Evolutionary conservation across 1,140 invertebrate genomes (phyloP).

Genomic region (Kradibia gibbosae): DNA sequence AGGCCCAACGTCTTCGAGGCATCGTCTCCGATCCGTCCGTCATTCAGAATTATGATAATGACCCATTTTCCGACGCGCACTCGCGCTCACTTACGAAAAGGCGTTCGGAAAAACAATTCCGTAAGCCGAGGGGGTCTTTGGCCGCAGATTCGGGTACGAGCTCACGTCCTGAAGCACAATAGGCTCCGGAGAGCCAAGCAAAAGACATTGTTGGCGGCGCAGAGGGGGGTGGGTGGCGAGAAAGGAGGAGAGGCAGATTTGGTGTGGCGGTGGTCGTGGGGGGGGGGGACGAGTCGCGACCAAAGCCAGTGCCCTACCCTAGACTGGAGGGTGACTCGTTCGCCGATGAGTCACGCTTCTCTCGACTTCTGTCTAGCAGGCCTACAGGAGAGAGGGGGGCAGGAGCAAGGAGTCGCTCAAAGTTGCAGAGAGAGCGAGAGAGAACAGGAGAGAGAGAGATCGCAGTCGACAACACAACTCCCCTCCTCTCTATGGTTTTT

Average conservation of each 20-base stretch:
- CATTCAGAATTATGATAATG: slow-evolving; percentile 65
- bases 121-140: slow-evolving; percentile 18
- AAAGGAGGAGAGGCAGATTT: slow-evolving; percentile 32
- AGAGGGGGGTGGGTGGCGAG: neutral
- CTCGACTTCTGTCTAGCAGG: slow-evolving; percentile 54
- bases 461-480: slow-evolving; percentile 25
- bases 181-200: neutral
- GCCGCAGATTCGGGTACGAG: neutral
- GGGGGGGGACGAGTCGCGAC: slow-evolving; percentile 52
- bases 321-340: slow-evolving; percentile 54
- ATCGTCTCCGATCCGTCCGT: neutral
- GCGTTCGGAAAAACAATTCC: neutral
- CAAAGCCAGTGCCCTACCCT: slow-evolving; percentile 49
- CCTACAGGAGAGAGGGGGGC: too few species aligned
- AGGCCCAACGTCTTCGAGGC: neutral
- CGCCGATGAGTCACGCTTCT: slow-evolving; percentile 65
- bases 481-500: slow-evolving; percentile 5
- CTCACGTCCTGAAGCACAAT: neutral
- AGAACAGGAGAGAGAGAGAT: neutral
- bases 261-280: too few species aligned
- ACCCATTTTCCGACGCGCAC: slow-evolving; percentile 39
- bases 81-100: neutral
- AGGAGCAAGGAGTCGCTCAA: too few species aligned
- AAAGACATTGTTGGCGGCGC: neutral
- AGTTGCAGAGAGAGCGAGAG: slow-evolving; percentile 28